Base-by-base conservation (phyloP, 2,113 vertebrate species). In the Butastur rufipennis region DNA sequence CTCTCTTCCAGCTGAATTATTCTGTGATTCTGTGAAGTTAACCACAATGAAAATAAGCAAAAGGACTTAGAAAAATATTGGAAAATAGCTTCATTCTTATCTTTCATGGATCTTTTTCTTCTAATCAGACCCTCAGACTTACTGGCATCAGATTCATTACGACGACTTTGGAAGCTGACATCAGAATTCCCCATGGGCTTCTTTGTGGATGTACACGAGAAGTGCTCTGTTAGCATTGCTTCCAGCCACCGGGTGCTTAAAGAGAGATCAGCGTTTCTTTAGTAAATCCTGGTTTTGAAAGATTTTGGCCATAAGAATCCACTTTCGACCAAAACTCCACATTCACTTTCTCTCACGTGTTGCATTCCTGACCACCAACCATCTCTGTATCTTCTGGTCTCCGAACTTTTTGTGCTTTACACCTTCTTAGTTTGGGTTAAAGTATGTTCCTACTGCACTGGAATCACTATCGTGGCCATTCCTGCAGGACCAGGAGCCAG, bases 51-150 rank as follows among this genome's bases (percentile, higher is more conserved):
- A 97, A 96, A 97, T 42, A 96, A 91, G 71, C 84, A 73, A 84
- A 92, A 94, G 45, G 66, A 25, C 62, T 92, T 93, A 59, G 65
- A 81, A 95, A 97, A 94, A 86, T 83, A 94, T 68, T 87, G 93
- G 80, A 56, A 90, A 91, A 75, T 71, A 94, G 59, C 25, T 85
- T 61, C 42, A 17, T 74, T 86, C 84, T 95, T 95, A 88, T 86
- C 91, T 77, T 92, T 71, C 88, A 26, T 42, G 74, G 55, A 97
- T 94, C 96, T 95, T 68, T 81, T 40, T 58, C 89, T 96, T 91
- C 45, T 93, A 94, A 93, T 96, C 75, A 94, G 84, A 80, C 73
- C 82, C 81, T 91, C 80, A 97, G 93, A 95, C 94, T 92, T 27
- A 42, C 81, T 96, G 93, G 75, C 92, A 96, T 94, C 89, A 47